phyloP scores from a whole-genome alignment of 2,797 vertebrate genomes.

The Ptychadena robeensis region DNA sequence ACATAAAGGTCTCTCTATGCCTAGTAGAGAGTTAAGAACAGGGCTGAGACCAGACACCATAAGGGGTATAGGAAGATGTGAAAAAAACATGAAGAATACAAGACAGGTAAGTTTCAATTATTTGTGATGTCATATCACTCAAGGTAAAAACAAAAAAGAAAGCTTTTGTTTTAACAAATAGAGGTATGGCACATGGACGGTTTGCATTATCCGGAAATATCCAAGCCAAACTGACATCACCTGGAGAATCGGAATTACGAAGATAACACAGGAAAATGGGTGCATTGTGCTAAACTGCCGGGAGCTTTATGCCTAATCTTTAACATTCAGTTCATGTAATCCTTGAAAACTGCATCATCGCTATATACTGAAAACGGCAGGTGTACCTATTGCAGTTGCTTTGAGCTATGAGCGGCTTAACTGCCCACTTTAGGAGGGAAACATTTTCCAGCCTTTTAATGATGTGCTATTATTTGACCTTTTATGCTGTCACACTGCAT shows the following conservation, averaged over 20 bases:
- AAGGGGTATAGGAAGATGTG: no score
- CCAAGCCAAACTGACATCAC: constrained; percentile 16
- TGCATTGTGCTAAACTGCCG: constrained; percentile 2
- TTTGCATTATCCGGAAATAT: background rate
- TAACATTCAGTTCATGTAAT: constrained; percentile 21
- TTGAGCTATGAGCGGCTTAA: background rate
- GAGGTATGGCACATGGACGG: background rate
- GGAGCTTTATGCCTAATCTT: constrained; percentile 8
- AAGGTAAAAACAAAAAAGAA: no score
- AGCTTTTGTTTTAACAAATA: background rate
- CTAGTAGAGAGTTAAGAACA: no score
- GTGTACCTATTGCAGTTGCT: constrained; percentile 8
- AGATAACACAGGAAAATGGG: constrained; percentile 30
- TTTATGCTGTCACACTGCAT: constrained; percentile 24
- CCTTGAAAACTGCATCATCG: constrained; percentile 5
- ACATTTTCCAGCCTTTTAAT: constrained; percentile 21
- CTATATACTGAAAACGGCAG: constrained; percentile 13
- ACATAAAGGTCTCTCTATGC: no score
- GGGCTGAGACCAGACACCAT: no score
- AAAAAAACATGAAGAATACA: no score
- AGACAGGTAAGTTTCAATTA: no score
- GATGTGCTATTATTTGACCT: constrained; percentile 45
- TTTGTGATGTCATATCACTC: no score
- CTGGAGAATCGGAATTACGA: constrained; percentile 2
- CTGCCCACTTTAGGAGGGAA: constrained; percentile 10